Percentiles rank a stretch among this genome's conserved stretches.
phyloP scores from a whole-genome alignment of 1,140 invertebrate species.

The Trichonephila inaurata region DNA sequence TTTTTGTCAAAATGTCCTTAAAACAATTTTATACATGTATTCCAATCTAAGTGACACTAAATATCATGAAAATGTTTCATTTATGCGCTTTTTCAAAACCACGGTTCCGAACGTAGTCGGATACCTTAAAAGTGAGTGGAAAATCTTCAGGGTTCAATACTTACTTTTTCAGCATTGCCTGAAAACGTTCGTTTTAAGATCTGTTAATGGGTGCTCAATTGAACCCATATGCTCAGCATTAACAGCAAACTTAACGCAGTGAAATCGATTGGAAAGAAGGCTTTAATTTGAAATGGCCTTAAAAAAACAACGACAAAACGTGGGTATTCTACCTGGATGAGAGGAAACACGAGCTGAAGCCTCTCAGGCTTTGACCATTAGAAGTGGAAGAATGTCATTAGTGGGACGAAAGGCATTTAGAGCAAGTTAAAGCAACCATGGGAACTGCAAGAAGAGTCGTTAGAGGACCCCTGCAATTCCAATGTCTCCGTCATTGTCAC shows the following conservation, averaged over 20 bases:
- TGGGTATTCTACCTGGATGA: background rate
- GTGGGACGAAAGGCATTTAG: slow-evolving; percentile 41
- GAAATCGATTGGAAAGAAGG: background rate
- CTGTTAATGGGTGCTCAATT: background rate
- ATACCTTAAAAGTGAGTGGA: background rate
- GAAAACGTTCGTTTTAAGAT: background rate
- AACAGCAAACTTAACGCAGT: background rate
- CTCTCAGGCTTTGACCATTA: slow-evolving; percentile 17
- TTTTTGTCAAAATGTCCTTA: too few species aligned
- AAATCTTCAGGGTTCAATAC: background rate
- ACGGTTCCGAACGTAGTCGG: too few species aligned
- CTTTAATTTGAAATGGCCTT: background rate
- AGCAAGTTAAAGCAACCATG: slow-evolving; percentile 37
- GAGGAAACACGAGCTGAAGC: slow-evolving; percentile 9
- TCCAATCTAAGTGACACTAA: too few species aligned
- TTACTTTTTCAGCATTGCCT: background rate
- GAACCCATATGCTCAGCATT: background rate
- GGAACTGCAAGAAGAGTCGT: slow-evolving; percentile 40
- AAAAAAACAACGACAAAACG: background rate
- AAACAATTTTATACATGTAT: too few species aligned
- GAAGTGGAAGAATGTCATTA: slow-evolving; percentile 46
- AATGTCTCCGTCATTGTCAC: slow-evolving; percentile 47
- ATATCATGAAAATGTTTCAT: too few species aligned
- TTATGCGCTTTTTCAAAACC: too few species aligned
- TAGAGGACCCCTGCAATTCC: slow-evolving; percentile 32